These are phyloP conservation scores for Netelia virgata DNA, from an alignment of 2,888 invertebrate species.

Conservation along the genomic window DNA sequence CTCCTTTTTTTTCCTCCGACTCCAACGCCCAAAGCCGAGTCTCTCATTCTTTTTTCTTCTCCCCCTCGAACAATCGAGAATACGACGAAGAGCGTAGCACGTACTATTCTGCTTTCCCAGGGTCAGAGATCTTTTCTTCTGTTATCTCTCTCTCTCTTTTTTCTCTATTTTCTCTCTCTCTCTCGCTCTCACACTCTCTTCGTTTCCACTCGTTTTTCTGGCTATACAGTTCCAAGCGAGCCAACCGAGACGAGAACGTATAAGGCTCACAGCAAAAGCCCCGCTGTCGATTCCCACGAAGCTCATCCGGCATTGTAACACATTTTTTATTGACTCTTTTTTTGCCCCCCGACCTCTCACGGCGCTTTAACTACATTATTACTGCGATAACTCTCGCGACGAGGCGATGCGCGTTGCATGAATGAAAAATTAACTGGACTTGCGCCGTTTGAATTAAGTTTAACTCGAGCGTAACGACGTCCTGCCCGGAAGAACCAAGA, in stretches of 20 bases:
- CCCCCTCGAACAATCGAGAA: constrained; percentile 62
- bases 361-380: neutral
- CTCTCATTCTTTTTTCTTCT: constrained; percentile 56
- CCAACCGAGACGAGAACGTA: constrained; percentile 29
- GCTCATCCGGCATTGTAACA: constrained; percentile 48
- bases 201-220: neutral
- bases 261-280: constrained; percentile 26
- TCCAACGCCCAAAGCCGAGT: constrained; percentile 49
- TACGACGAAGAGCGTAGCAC: constrained; percentile 20
- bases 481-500: no score
- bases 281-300: constrained; percentile 61
- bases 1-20: constrained; percentile 41
- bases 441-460: neutral
- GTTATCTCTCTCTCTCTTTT: constrained; percentile 30
- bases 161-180: constrained; percentile 16
- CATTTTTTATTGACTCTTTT: constrained; percentile 53
- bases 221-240: constrained; percentile 36
- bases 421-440: neutral
- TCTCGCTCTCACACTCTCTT: neutral
- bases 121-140: constrained; percentile 48
- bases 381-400: neutral
- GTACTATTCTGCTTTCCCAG: constrained; percentile 34
- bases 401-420: neutral
- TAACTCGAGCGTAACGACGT: neutral
- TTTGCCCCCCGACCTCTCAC: neutral